These are phyloP conservation scores for Cephus pygmeus DNA, from an alignment of 2,888 invertebrate species.

Conservation along the genomic window DNA sequence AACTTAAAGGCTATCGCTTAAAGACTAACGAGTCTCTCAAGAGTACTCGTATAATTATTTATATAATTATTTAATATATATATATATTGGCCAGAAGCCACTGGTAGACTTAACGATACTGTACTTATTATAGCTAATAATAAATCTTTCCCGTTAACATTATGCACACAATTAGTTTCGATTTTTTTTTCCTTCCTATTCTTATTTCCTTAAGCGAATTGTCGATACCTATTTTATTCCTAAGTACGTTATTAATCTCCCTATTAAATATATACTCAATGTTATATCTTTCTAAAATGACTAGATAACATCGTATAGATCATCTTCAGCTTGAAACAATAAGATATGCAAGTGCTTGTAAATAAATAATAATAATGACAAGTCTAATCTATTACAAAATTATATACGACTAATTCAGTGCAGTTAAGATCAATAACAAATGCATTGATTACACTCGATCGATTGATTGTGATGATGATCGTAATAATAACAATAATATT, in stretches of 20 bases:
- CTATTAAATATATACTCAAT: conserved; percentile 17
- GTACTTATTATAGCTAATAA: conserved; percentile 1
- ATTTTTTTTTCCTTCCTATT: not conserved
- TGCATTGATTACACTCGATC: not conserved
- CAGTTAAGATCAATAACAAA: not conserved
- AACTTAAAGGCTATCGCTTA: conserved; percentile 12
- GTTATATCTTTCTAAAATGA: conserved; percentile 34
- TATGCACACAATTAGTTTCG: conserved; percentile 22
- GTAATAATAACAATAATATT: not conserved
- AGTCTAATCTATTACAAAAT: conserved; percentile 1
- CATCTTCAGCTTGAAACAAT: conserved; percentile 50
- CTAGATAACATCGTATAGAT: conserved; percentile 54
- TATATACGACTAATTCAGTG: not conserved
- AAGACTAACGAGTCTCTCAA: not conserved
- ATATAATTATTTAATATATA: not conserved
- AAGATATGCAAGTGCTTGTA: conserved; percentile 41
- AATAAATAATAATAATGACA: conserved; percentile 10
- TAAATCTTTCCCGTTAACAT: conserved; percentile 16
- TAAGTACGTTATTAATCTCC: conserved; percentile 11
- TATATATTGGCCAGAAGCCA: not conserved
- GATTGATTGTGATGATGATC: not conserved
- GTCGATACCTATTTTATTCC: conserved; percentile 23
- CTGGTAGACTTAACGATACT: conserved; percentile 16
- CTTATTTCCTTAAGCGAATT: conserved; percentile 8
- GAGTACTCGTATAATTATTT: not conserved